Evolutionary conservation across 2,888 invertebrate species (phyloP).

Genomic region (Hylaea fasciaria): DNA sequence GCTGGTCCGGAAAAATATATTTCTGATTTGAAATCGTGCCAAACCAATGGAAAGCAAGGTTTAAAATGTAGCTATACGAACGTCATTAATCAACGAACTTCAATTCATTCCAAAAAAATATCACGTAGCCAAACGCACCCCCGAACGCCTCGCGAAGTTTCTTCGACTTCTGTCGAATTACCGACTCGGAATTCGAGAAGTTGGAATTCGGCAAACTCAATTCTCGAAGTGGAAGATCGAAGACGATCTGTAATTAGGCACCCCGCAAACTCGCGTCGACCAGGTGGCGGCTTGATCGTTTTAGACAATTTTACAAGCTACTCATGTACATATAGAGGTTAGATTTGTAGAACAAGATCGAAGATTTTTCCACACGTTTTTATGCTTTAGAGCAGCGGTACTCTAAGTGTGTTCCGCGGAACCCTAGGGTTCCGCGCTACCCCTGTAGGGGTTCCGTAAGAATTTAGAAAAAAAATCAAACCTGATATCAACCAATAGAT

Average conservation of each 20-base stretch:
- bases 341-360: no score
- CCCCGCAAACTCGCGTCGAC: constrained; percentile 11
- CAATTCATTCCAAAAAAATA: constrained; percentile 18
- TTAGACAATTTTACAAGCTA: not conserved
- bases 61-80: constrained; percentile 1
- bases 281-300: constrained; percentile 5
- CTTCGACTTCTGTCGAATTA: constrained; percentile 24
- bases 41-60: no score
- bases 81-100: constrained; percentile 19
- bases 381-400: no score
- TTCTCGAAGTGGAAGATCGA: constrained; percentile 37
- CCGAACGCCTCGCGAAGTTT: constrained; percentile 23
- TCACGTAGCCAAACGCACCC: constrained; percentile 24
- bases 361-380: no score
- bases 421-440: no score
- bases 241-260: constrained; percentile 40
- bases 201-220: constrained; percentile 33
- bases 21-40: not conserved
- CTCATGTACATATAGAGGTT: no score
- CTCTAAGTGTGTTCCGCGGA: no score
- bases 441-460: no score
- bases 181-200: constrained; percentile 29
- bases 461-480: no score
- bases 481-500: no score
- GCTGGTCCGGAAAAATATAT: no score